Evolutionary conservation across 2,888 invertebrate genomes (phyloP).

Genomic region (Torymus texanus): DNA sequence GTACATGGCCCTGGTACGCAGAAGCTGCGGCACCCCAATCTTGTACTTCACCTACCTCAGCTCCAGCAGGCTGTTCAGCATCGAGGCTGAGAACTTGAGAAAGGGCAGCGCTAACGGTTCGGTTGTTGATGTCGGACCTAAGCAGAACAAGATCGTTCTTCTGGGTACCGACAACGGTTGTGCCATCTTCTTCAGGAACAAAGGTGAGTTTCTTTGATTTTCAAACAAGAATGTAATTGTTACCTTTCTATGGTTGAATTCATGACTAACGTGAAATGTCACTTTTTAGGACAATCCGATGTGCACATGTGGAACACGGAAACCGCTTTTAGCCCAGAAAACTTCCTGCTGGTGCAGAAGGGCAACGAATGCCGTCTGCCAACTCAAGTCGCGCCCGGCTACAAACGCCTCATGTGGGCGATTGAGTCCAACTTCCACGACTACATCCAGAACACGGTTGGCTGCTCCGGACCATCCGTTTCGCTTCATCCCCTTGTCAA

Average conservation of each 20-base stretch:
- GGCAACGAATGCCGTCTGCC: constrained; percentile 79
- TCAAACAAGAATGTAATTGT: no score
- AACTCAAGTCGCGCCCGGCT: constrained; percentile 80
- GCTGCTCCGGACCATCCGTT: constrained; percentile 80
- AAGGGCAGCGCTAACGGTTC: constrained; percentile 77
- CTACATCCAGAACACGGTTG: constrained; percentile 79
- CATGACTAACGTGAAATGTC: constrained; percentile 54
- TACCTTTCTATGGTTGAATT: neutral
- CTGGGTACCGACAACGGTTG: constrained; percentile 80
- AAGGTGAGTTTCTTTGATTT: constrained; percentile 60
- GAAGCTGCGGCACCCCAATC: constrained; percentile 75
- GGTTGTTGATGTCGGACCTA: constrained; percentile 79
- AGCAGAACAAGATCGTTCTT: constrained; percentile 78
- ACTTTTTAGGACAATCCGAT: constrained; percentile 77
- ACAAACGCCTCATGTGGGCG: constrained; percentile 80
- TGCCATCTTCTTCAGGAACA: constrained; percentile 78
- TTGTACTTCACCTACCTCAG: constrained; percentile 80
- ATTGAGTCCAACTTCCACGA: constrained; percentile 83
- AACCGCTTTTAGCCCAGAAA: constrained; percentile 77
- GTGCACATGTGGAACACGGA: constrained; percentile 81
- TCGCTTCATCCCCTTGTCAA: constrained; percentile 78
- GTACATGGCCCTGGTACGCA: constrained; percentile 78
- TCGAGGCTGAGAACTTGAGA: constrained; percentile 77
- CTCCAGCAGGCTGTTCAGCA: constrained; percentile 78
- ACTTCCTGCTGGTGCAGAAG: constrained; percentile 78